A percentile compares a stretch with the other conserved stretches of the same genome.
phyloP scores from a whole-genome alignment of 1,140 invertebrate species.

The Solenopsis fugax region DNA sequence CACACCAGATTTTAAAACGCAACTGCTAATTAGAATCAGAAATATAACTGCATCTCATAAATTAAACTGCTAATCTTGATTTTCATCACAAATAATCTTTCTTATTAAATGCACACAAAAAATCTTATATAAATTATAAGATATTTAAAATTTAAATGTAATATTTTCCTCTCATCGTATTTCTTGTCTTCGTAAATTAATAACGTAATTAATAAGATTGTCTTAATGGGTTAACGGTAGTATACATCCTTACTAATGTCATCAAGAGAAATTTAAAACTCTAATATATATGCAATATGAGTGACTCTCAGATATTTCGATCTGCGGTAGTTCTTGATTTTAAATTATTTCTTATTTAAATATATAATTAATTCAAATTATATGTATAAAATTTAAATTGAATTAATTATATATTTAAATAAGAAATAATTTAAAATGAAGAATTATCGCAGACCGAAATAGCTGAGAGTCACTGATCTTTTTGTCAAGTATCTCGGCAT shows the following conservation, averaged over 20 bases:
- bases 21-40: no score
- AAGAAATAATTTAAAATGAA: neutral
- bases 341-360: neutral
- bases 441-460: neutral
- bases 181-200: neutral
- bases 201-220: neutral
- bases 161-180: neutral
- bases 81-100: neutral
- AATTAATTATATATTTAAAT: conserved; percentile 25
- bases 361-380: no score
- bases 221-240: neutral
- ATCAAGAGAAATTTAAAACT: neutral
- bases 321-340: neutral
- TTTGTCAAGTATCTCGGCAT: neutral
- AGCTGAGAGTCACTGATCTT: conserved; percentile 41
- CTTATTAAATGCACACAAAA: neutral
- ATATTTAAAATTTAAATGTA: neutral
- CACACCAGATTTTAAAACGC: no score
- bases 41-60: no score
- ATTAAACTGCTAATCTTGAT: neutral
- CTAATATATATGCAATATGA: neutral
- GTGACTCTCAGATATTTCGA: conserved; percentile 15
- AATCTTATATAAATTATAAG: neutral
- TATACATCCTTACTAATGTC: neutral
- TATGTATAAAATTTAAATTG: neutral